A percentile compares a stretch with the other conserved stretches of the same genome.
phyloP scores from a whole-genome alignment of 2,797 vertebrate species.

The Typhlichthys eigenmanni region DNA sequence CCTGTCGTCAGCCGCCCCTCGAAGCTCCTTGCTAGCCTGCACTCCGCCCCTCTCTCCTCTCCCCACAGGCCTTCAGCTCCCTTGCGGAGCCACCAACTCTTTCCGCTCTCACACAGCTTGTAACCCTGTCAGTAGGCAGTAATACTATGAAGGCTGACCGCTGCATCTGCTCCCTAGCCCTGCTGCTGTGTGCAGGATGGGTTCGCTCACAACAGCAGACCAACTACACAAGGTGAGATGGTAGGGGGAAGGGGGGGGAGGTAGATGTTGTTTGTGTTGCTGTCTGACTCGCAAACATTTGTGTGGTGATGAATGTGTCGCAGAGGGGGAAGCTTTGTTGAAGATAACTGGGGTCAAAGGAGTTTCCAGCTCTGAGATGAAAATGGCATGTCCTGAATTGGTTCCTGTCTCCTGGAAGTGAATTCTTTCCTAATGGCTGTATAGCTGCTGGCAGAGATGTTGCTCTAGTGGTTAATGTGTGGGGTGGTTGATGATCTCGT shows the following conservation, averaged over 20 bases:
- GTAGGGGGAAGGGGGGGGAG: neutral
- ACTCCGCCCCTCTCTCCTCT: constrained; percentile 29
- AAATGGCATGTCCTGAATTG: constrained; percentile 21
- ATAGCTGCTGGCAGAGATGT: constrained; percentile 40
- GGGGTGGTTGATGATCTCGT: constrained; percentile 57
- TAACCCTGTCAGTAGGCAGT: constrained; percentile 26
- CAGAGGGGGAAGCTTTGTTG: neutral
- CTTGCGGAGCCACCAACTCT: constrained; percentile 14
- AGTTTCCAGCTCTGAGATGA: neutral
- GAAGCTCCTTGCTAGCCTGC: constrained; percentile 20
- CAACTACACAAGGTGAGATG: constrained; percentile 72
- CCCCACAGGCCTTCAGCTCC: constrained; percentile 21
- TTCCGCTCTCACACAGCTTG: constrained; percentile 25
- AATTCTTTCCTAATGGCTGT: constrained; percentile 32
- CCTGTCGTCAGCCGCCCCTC: constrained; percentile 28
- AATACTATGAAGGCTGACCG: constrained; percentile 65
- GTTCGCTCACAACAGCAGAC: constrained; percentile 54
- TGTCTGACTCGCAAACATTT: too few species aligned
- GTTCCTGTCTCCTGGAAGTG: constrained; percentile 29
- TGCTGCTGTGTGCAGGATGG: constrained; percentile 65
- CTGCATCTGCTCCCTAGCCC: constrained; percentile 53
- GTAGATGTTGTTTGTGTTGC: too few species aligned
- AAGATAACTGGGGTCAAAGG: neutral
- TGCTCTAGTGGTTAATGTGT: constrained; percentile 36
- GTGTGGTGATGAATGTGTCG: neutral